Conservation (phyloP, 2,797 vertebrate species). For the Coregonus suidteri region DNA sequence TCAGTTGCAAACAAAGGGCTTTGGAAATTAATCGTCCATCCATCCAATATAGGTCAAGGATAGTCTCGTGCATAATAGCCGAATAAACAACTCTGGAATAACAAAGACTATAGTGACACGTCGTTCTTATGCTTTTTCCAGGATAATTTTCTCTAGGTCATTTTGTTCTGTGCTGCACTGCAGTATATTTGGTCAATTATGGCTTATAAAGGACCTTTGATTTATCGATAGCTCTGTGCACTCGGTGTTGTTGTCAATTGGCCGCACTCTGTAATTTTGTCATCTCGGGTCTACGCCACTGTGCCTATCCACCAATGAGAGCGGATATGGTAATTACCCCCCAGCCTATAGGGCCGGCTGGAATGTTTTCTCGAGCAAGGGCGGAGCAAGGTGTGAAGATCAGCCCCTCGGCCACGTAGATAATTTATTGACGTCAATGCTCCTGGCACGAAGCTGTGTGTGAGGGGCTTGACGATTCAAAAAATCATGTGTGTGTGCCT, state of each 20-base stretch:
- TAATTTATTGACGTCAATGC: conserved; percentile 3
- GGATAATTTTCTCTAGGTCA: not conserved
- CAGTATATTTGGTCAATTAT: not conserved
- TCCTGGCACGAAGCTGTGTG: not conserved
- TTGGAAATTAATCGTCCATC: not conserved
- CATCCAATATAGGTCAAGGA: not conserved
- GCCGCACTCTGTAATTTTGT: not conserved
- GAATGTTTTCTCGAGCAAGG: not conserved
- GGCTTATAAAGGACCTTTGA: not conserved
- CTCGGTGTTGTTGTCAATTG: not conserved
- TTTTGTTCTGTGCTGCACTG: not conserved
- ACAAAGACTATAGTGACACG: not conserved
- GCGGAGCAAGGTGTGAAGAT: not conserved
- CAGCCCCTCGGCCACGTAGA: not conserved
- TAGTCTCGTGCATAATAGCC: not conserved
- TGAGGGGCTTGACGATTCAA: not conserved
- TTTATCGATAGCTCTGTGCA: not conserved
- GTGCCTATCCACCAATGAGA: not conserved
- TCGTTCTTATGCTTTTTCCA: not conserved
- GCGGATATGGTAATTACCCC: too few species aligned
- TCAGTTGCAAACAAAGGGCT: not conserved
- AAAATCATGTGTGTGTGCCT: not conserved
- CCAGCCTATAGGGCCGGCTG: not conserved
- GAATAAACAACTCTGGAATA: not conserved
- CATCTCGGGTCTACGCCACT: too few species aligned